A percentile compares a stretch with the other conserved stretches of the same genome.
Conservation (phyloP, 2,888 invertebrate genomes). For the Drosophila nigritarsus region DNA sequence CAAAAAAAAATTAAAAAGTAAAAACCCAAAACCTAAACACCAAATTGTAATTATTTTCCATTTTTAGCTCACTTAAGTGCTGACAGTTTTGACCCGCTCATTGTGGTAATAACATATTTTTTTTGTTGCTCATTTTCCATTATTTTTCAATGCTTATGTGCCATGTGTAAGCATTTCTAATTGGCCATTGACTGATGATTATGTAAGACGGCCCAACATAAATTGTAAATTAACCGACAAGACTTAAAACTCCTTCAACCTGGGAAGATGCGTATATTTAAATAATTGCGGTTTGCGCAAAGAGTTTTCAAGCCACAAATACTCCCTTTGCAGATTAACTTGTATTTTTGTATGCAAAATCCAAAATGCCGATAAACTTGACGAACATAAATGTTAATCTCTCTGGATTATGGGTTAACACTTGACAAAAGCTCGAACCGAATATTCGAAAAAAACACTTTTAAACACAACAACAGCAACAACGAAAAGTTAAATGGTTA, state of each 20-base stretch:
- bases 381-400: neutral
- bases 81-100: slow-evolving; percentile 46
- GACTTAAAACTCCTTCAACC: neutral
- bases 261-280: neutral
- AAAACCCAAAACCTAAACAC: neutral
- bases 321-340: neutral
- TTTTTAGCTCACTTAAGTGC: slow-evolving; percentile 30
- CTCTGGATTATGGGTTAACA: neutral
- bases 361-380: slow-evolving; percentile 1
- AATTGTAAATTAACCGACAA: neutral
- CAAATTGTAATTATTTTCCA: slow-evolving; percentile 51
- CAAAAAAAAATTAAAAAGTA: slow-evolving; percentile 20
- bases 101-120: slow-evolving; percentile 24
- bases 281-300: neutral
- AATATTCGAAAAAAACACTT: neutral
- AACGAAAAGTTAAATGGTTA: slow-evolving; percentile 6
- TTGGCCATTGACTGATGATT: slow-evolving; percentile 26
- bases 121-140: neutral
- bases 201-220: slow-evolving; percentile 18
- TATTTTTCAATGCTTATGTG: slow-evolving; percentile 19
- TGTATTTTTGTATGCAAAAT: neutral
- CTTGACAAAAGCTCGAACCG: neutral
- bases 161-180: slow-evolving; percentile 30
- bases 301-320: slow-evolving; percentile 1
- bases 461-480: neutral